A percentile compares a stretch with the other conserved stretches of the same genome.
These are phyloP conservation scores for Drosophila dunni DNA, from an alignment of 1,140 invertebrate species.

Conservation along the genomic window DNA sequence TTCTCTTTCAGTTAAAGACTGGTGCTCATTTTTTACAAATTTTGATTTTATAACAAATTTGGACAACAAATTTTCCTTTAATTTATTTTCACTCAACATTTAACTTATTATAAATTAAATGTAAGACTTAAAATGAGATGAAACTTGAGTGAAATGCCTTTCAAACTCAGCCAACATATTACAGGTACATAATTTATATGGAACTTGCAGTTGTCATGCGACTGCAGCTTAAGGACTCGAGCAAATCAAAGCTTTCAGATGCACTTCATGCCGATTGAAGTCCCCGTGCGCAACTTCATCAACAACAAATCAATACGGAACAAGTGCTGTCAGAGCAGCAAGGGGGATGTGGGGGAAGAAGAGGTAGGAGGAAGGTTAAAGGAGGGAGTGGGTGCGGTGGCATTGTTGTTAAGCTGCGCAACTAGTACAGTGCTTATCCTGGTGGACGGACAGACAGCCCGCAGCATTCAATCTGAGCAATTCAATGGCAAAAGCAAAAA, in stretches of 20 bases:
- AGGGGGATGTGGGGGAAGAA: background rate
- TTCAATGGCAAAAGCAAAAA: conserved; percentile 47
- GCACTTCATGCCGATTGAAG: conserved; percentile 14
- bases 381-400: background rate
- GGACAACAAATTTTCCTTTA: no score
- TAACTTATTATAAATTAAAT: no score
- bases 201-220: background rate
- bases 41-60: no score
- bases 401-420: conserved; percentile 9
- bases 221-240: background rate
- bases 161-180: background rate
- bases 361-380: background rate
- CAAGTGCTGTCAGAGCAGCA: background rate
- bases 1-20: no score
- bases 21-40: no score
- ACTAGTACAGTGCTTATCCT: conserved; percentile 6
- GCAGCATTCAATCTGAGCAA: conserved; percentile 53
- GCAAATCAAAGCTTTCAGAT: conserved; percentile 3
- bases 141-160: no score
- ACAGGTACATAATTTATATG: background rate
- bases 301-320: conserved; percentile 24
- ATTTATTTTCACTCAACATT: no score
- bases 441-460: conserved; percentile 3
- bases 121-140: no score
- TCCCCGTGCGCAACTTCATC: conserved; percentile 10